Percentiles rank a stretch among this genome's conserved stretches.
Evolutionary conservation across 1,140 invertebrate genomes (phyloP).

Genomic region (Zaprionus capensis): DNA sequence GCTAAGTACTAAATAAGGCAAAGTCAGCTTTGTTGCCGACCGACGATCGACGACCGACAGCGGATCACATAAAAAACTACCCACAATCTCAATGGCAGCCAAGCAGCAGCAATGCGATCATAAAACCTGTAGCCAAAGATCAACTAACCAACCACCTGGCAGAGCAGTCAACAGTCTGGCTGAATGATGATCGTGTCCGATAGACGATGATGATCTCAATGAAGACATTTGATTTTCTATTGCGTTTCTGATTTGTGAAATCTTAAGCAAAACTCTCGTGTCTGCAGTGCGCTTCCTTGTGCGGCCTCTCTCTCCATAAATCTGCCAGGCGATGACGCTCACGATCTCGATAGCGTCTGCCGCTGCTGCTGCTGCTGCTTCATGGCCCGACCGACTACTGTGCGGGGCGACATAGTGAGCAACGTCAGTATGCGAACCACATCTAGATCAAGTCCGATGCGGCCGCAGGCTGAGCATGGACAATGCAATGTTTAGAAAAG

Average conservation of each 20-base stretch:
- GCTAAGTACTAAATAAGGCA: conserved; percentile 69
- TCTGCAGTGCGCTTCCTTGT: conserved; percentile 2
- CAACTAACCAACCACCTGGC: conserved; percentile 21
- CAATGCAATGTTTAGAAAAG: conserved; percentile 52
- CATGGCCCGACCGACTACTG: conserved; percentile 45
- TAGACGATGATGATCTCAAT: conserved; percentile 75
- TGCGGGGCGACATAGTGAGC: conserved; percentile 9
- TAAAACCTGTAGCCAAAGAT: conserved; percentile 67
- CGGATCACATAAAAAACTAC: conserved; percentile 75
- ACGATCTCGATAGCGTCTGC: conserved; percentile 39
- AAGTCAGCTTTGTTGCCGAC: conserved; percentile 67
- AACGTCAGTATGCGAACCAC: conserved; percentile 10
- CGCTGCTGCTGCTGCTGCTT: neutral
- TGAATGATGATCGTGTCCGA: neutral
- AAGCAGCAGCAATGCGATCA: conserved; percentile 47
- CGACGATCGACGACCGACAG: conserved; percentile 34
- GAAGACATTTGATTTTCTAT: conserved; percentile 55
- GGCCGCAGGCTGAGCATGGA: conserved; percentile 51
- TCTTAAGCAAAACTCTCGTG: conserved; percentile 19
- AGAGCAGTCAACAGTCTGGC: neutral
- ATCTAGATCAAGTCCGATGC: conserved; percentile 59
- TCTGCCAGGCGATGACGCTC: conserved; percentile 44
- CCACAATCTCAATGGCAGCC: conserved; percentile 64
- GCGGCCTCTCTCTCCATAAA: conserved; percentile 30
- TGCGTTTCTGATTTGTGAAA: conserved; percentile 71